These are phyloP conservation scores for Elymnias hypermnestra DNA, from an alignment of 1,140 invertebrate species.

Conservation along the genomic window DNA sequence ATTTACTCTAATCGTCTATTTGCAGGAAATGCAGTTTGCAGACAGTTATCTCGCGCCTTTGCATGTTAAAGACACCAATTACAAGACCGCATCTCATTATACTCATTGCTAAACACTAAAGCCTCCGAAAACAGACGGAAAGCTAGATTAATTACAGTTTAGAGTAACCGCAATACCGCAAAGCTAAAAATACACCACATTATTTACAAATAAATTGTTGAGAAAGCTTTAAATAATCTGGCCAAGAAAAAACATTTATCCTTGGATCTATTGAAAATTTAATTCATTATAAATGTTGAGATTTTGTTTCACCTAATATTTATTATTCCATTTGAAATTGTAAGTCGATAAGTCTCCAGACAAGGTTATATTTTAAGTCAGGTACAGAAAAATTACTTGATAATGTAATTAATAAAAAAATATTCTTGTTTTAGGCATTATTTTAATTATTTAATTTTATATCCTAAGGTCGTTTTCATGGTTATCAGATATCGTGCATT, in stretches of 20 bases:
- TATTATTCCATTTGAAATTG: too few species aligned
- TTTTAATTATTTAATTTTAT: too few species aligned
- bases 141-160: constrained; percentile 42
- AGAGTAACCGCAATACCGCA: constrained; percentile 18
- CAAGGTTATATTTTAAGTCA: too few species aligned
- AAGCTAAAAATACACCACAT: not conserved
- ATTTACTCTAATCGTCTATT: constrained; percentile 15
- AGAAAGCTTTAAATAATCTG: not conserved
- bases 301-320: not conserved
- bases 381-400: too few species aligned
- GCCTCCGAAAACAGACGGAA: constrained; percentile 23
- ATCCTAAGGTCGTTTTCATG: too few species aligned
- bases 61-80: constrained; percentile 54
- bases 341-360: too few species aligned
- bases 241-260: not conserved
- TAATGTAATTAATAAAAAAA: too few species aligned
- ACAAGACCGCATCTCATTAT: constrained; percentile 37
- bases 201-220: not conserved
- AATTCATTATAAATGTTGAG: not conserved
- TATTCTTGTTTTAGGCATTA: too few species aligned
- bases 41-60: constrained; percentile 30
- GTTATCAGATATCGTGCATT: too few species aligned
- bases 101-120: constrained; percentile 35
- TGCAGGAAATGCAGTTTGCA: constrained; percentile 10
- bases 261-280: not conserved